Percentiles rank a stretch among this genome's conserved stretches.
These are phyloP conservation scores for Ichneumoninae sp. DNA, from an alignment of 2,888 invertebrate genomes.

Conservation along the genomic window DNA sequence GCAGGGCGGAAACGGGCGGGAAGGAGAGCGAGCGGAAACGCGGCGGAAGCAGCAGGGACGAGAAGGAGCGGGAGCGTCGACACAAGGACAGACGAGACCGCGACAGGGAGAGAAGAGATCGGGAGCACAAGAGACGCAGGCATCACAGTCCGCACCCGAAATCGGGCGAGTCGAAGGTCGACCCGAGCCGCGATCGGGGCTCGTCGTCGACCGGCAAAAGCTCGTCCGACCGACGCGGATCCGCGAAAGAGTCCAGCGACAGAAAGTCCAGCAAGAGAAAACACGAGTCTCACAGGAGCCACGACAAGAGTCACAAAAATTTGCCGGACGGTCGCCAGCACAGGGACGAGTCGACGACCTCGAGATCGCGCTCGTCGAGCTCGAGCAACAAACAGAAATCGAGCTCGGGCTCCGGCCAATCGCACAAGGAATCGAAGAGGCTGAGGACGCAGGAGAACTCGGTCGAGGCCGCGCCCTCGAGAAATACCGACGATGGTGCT, in stretches of 20 bases:
- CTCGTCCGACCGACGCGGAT: constrained; percentile 30
- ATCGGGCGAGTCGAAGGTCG: constrained; percentile 33
- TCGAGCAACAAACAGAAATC: constrained; percentile 79
- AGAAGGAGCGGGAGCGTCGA: constrained; percentile 69
- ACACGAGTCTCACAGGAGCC: constrained; percentile 60
- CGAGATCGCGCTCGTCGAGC: constrained; percentile 74
- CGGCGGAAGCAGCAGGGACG: constrained; percentile 59
- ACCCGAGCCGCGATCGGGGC: constrained; percentile 24
- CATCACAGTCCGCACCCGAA: constrained; percentile 62
- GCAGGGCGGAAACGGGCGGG: neutral
- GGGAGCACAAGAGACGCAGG: constrained; percentile 71
- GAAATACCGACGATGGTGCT: constrained; percentile 50
- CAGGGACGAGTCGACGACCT: constrained; percentile 66
- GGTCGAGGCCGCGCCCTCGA: constrained; percentile 17
- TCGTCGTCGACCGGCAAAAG: constrained; percentile 44
- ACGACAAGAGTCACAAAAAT: constrained; percentile 72
- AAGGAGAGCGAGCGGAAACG: constrained; percentile 13
- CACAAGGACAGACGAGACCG: constrained; percentile 74
- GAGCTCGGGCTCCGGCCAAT: constrained; percentile 72
- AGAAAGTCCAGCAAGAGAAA: constrained; percentile 60
- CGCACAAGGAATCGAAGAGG: constrained; percentile 76
- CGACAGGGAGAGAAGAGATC: constrained; percentile 73
- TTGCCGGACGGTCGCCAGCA: constrained; percentile 69
- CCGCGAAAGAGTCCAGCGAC: constrained; percentile 27
- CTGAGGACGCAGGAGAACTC: constrained; percentile 70